These are phyloP conservation scores for Urophycis tenuis DNA, from an alignment of 2,797 vertebrate species.

Conservation along the genomic window DNA sequence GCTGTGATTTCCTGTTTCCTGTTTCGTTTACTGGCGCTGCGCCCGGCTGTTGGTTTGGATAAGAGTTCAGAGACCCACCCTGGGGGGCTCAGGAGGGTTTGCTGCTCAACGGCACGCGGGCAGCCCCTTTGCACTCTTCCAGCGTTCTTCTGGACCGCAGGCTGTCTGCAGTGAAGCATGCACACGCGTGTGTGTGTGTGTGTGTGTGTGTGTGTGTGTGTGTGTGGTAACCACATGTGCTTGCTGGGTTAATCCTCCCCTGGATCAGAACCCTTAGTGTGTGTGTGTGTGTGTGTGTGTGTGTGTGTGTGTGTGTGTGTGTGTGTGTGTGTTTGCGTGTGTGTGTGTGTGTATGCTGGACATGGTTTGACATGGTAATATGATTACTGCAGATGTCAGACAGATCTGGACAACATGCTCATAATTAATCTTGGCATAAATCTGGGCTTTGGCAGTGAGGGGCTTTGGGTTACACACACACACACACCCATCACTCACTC, in stretches of 20 bases:
- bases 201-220: background rate
- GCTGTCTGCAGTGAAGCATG: background rate
- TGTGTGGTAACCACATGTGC: background rate
- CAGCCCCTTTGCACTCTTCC: background rate
- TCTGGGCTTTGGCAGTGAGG: conserved; percentile 60
- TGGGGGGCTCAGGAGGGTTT: background rate
- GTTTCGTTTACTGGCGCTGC: background rate
- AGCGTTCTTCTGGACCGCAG: background rate
- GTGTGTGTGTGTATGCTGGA: conserved; percentile 10
- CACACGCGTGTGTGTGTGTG: too few relatives aligned
- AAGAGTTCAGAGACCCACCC: background rate
- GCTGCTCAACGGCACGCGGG: background rate
- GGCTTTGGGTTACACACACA: conserved; percentile 24
- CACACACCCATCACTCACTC: background rate
- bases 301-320: background rate
- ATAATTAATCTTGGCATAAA: conserved; percentile 69
- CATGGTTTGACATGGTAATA: conserved; percentile 42
- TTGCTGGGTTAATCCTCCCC: background rate
- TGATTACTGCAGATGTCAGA: conserved; percentile 66
- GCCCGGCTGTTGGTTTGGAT: background rate
- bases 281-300: too few relatives aligned
- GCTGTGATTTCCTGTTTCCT: background rate
- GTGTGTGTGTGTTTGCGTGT: background rate
- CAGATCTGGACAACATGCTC: conserved; percentile 61
- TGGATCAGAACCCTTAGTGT: too few relatives aligned